phyloP scores from a whole-genome alignment of 2,797 vertebrate species.

The Sciurus vulgaris region DNA sequence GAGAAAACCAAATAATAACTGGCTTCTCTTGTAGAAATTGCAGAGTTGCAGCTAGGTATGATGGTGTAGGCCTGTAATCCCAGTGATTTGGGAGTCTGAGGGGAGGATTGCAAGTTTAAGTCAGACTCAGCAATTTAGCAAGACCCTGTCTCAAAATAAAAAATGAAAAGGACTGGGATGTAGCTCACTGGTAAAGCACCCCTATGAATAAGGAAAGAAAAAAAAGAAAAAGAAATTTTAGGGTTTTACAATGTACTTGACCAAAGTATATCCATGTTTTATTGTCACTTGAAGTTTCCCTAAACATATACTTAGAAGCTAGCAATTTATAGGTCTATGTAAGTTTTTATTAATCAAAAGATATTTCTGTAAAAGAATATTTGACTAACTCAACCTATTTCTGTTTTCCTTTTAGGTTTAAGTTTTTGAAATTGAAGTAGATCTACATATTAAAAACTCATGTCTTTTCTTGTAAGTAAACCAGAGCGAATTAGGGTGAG shows the following conservation, averaged over 20 bases:
- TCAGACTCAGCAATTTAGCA: too few relatives aligned
- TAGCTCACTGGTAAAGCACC: too few relatives aligned
- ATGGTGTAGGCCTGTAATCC: too few relatives aligned
- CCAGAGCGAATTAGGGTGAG: conserved; percentile 91
- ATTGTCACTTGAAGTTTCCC: conserved; percentile 8
- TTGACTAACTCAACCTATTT: conserved; percentile 72
- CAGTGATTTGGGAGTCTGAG: too few relatives aligned
- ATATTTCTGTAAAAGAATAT: conserved; percentile 14
- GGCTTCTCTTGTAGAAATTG: conserved; percentile 17
- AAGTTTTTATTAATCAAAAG: not conserved
- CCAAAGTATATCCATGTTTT: not conserved
- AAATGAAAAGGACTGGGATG: too few relatives aligned
- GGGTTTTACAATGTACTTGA: conserved; percentile 36
- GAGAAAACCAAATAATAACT: not conserved
- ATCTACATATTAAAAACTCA: conserved; percentile 85
- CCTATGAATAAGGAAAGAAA: too few relatives aligned
- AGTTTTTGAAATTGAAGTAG: conserved; percentile 80
- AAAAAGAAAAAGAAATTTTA: too few relatives aligned
- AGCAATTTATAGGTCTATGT: not conserved
- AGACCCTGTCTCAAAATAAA: too few relatives aligned
- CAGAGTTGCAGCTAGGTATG: not conserved
- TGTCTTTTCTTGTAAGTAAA: conserved; percentile 93
- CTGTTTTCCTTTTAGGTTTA: conserved; percentile 80
- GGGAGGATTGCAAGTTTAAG: too few relatives aligned
- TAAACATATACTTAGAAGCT: conserved; percentile 48